phyloP scores from a whole-genome alignment of 1,140 invertebrate genomes.

The Anthonomus grandis region DNA sequence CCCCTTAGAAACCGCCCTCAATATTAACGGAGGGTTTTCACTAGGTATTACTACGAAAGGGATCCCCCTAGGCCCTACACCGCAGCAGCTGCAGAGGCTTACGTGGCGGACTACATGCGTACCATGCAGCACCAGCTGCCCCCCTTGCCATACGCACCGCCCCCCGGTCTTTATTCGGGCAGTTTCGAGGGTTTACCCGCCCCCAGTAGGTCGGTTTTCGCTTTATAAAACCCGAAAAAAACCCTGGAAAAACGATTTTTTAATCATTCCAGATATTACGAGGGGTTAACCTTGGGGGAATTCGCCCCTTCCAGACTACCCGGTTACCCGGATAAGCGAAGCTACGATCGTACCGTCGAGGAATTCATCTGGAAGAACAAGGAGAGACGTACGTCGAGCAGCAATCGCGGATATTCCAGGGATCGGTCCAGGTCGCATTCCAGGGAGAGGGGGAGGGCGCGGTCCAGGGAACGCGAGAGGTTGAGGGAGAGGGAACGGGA shows the following conservation, averaged over 20 bases:
- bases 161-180: conserved; percentile 57
- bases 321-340: conserved; percentile 67
- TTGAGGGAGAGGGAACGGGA: conserved; percentile 6
- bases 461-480: conserved; percentile 15
- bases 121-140: conserved; percentile 77
- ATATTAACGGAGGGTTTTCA: too few species aligned
- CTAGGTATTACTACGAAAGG: conserved; percentile 44
- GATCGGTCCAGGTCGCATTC: conserved; percentile 28
- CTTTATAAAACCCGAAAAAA: not conserved
- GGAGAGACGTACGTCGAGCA: conserved; percentile 56
- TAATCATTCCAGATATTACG: conserved; percentile 64
- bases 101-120: conserved; percentile 74
- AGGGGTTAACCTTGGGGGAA: conserved; percentile 65
- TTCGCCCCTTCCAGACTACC: conserved; percentile 54
- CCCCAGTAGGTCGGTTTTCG: conserved; percentile 48
- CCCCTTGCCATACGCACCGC: conserved; percentile 66
- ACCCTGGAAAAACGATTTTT: not conserved
- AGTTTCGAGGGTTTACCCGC: conserved; percentile 69
- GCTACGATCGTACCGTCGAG: conserved; percentile 86
- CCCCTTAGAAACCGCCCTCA: too few species aligned
- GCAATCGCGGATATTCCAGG: conserved; percentile 39
- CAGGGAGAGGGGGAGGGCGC: conserved; percentile 30
- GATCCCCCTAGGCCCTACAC: conserved; percentile 47
- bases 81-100: conserved; percentile 69
- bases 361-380: conserved; percentile 84